Base-by-base conservation (phyloP, 1,140 invertebrate genomes). In the Leptinotarsa lineolata region DNA sequence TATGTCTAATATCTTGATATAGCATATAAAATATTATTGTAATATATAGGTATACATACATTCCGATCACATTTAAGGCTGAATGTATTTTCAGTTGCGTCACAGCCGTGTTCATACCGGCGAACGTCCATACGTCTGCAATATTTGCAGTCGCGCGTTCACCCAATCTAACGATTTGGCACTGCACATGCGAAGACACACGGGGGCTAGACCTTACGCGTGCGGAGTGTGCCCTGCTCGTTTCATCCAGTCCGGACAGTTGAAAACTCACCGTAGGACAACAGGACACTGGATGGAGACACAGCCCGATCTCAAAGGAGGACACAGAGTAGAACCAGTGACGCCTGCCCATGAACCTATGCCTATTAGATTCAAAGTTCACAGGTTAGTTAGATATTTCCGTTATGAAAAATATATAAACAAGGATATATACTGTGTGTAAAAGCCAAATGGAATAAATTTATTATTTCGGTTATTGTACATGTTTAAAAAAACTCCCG, bases 101-200 rank as follows among this genome's bases (percentile, higher is more conserved):
- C 84, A 85, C 73, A 84, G 82, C 21, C 72, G 84, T 63, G 84
- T 85, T 3, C 84, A 85, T 72, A 81, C 85, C 82, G 88, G 84
- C 18, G 86, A 88, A 80, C 84, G 83, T 39, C 85, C 84, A 0
- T 88, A 84, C 72, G 75, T 81, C 20, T 89, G 88, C 67, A 83
- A 84, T 54, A 79, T 84, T 24, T 86, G 85, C 68, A 81, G 83
- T 16, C 78, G 85, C 15, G 82, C 83, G 3, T 86, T 85, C 72
- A 85, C 85, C 2, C 85, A 86, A 76, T 85, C 84, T 2, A 86
- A 86, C 72, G 85, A 86, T 81, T 76, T 86, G 18, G 78, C 84
- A 5, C 75, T 85, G 18, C 85, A 86, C 65, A 86, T 84, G 83
- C 77, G 84, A 0, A 77, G 83, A 16, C 83, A 85, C 70, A 84